Evolutionary conservation across 2,888 invertebrate species (phyloP).

Genomic region (Gortyna flavago): DNA sequence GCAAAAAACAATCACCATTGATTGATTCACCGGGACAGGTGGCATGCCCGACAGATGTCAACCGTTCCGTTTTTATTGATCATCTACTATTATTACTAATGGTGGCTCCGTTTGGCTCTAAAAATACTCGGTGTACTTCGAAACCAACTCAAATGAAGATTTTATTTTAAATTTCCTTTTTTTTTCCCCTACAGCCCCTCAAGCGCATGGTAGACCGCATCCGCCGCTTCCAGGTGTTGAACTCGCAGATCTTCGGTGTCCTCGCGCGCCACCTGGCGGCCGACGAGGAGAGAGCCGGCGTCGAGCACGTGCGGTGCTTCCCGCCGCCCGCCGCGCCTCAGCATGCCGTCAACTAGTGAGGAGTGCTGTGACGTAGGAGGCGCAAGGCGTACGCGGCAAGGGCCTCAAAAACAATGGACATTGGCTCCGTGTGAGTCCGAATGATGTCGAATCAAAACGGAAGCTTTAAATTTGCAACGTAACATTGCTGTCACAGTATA

Average conservation of each 20-base stretch:
- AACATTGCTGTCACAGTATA: background rate
- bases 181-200: conserved; percentile 91
- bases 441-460: no score
- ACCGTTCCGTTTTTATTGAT: no score
- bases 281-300: conserved; percentile 93
- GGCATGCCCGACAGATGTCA: no score
- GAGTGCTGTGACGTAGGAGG: no score
- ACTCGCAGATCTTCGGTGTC: conserved; percentile 99
- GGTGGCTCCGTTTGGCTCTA: background rate
- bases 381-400: no score
- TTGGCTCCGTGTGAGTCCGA: background rate
- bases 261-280: conserved; percentile 98
- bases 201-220: conserved; percentile 99
- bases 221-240: conserved; percentile 98
- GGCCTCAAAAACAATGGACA: background rate
- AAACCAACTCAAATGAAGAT: no score
- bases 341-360: conserved; percentile 16
- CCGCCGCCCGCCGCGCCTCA: conserved; percentile 93
- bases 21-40: no score
- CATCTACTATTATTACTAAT: no score
- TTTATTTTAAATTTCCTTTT: no score
- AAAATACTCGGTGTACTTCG: background rate
- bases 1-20: no score
- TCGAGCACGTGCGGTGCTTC: conserved; percentile 99
- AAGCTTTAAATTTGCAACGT: background rate